A percentile compares a stretch with the other conserved stretches of the same genome.
Evolutionary conservation across 2,888 invertebrate species (phyloP).

Genomic region (Euzetes globulus): DNA sequence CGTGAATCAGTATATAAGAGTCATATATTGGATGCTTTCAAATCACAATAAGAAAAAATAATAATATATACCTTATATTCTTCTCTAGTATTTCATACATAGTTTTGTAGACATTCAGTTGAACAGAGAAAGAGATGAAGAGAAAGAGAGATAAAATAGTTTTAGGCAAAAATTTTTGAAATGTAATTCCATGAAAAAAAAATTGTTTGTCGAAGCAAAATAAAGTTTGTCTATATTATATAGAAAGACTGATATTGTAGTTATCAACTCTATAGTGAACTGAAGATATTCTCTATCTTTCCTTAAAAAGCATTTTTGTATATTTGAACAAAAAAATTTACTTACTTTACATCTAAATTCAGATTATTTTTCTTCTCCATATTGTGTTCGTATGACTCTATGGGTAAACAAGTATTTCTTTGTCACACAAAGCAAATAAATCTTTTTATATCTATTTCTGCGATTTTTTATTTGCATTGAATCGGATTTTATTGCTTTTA

Average conservation of each 20-base stretch:
- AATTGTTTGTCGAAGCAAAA: constrained; percentile 10
- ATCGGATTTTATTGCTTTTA: background rate
- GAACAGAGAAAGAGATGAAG: background rate
- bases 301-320: background rate
- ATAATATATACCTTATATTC: too few species aligned
- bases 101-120: too few species aligned
- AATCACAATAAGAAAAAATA: too few species aligned
- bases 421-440: background rate
- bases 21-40: too few species aligned
- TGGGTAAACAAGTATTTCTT: background rate
- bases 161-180: constrained; percentile 7
- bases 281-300: background rate
- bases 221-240: background rate
- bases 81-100: too few species aligned
- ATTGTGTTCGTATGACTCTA: background rate
- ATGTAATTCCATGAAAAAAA: background rate
- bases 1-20: background rate
- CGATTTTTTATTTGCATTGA: background rate
- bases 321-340: constrained; percentile 1
- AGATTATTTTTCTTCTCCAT: background rate
- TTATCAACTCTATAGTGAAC: background rate
- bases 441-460: background rate
- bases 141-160: background rate
- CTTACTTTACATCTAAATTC: constrained; percentile 16
- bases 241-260: background rate